phyloP scores from a whole-genome alignment of 2,797 vertebrate genomes.

The Sebastes minor region DNA sequence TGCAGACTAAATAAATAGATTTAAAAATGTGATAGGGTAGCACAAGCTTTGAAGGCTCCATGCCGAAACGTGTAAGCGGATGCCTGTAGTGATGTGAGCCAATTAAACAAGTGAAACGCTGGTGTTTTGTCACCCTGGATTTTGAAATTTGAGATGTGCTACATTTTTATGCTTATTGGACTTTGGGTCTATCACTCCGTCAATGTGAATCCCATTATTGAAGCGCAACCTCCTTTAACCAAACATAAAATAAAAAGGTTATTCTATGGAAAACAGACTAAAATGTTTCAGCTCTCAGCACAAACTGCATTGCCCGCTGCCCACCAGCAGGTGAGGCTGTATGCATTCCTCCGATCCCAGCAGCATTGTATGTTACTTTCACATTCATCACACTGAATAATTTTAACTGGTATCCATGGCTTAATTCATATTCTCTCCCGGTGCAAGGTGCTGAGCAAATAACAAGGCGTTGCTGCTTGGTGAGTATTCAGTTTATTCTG shows the following conservation, averaged over 20 bases:
- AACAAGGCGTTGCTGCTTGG: conserved; percentile 52
- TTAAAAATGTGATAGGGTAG: too few relatives aligned
- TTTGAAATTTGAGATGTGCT: too few relatives aligned
- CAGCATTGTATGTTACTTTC: not conserved
- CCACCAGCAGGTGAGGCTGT: conserved; percentile 66
- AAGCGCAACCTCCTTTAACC: too few relatives aligned
- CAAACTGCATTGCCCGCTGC: conserved; percentile 16
- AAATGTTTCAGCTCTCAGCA: not conserved
- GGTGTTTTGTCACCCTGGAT: too few relatives aligned
- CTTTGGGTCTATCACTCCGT: too few relatives aligned
- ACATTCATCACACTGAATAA: conserved; percentile 32
- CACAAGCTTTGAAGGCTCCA: too few relatives aligned
- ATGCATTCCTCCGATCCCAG: conserved; percentile 2
- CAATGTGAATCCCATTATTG: too few relatives aligned
- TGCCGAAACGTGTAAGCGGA: too few relatives aligned
- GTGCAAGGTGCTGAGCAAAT: conserved; percentile 22
- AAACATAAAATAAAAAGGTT: conserved; percentile 1
- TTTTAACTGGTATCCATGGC: conserved; percentile 5
- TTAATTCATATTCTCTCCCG: conserved; percentile 23
- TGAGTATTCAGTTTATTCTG: conserved; percentile 86
- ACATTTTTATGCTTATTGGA: too few relatives aligned
- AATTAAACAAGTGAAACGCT: too few relatives aligned
- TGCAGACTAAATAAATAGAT: too few relatives aligned
- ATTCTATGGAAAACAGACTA: not conserved
- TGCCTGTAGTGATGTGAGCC: not conserved